Conservation (phyloP, 2,888 invertebrate genomes). For the Drosophila kokeensis region DNA sequence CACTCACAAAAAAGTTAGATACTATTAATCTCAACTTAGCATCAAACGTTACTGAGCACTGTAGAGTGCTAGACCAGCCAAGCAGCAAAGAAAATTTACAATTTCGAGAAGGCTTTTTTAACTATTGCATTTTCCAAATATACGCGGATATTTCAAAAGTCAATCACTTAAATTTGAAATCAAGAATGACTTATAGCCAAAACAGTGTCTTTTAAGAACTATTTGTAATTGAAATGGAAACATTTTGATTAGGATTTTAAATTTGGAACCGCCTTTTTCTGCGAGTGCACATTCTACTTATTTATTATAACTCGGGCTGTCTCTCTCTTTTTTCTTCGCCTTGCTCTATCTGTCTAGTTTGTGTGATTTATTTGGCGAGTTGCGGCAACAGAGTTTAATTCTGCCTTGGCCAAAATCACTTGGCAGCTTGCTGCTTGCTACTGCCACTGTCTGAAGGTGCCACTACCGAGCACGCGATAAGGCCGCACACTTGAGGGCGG, state of each 20-base stretch:
- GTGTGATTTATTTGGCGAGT: constrained; percentile 71
- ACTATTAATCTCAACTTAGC: background rate
- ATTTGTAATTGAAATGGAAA: background rate
- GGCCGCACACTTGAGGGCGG: constrained; percentile 64
- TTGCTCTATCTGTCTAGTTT: constrained; percentile 13
- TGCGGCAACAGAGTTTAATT: constrained; percentile 56
- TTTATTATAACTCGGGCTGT: constrained; percentile 38
- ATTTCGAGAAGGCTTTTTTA: background rate
- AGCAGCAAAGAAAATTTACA: background rate
- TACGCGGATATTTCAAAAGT: background rate
- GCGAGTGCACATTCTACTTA: constrained; percentile 21
- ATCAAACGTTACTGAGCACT: background rate
- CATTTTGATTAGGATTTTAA: background rate
- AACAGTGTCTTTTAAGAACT: background rate
- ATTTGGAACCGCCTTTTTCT: background rate
- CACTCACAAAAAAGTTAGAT: background rate
- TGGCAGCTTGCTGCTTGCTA: constrained; percentile 35
- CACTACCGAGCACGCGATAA: constrained; percentile 76
- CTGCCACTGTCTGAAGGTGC: constrained; percentile 65
- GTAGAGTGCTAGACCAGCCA: background rate
- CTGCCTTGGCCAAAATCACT: constrained; percentile 61
- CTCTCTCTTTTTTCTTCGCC: background rate
- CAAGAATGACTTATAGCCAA: background rate
- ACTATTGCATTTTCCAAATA: no score
- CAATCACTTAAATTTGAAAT: background rate